Percentiles rank a stretch among this genome's conserved stretches.
phyloP scores from a whole-genome alignment of 2,797 vertebrate genomes.

The Crocodylus rhombifer region DNA sequence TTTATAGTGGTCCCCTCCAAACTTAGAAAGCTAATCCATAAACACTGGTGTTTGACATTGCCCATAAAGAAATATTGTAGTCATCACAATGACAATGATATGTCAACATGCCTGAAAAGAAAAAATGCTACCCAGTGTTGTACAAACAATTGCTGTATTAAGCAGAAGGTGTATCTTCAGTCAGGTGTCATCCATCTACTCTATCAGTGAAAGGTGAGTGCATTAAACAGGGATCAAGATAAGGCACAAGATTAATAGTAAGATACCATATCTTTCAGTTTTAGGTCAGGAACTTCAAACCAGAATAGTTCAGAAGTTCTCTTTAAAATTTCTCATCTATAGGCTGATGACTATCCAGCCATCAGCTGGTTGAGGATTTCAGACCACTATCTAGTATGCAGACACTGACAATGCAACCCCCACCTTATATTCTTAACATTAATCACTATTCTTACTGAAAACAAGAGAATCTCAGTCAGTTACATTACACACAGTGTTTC shows the following conservation, averaged over 20 bases:
- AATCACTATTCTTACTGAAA: background rate
- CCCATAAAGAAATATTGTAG: background rate
- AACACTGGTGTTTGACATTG: background rate
- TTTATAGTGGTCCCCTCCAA: background rate
- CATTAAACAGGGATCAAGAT: background rate
- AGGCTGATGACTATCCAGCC: background rate
- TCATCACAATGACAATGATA: background rate
- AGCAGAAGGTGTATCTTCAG: background rate
- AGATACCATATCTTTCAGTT: background rate
- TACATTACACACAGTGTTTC: background rate
- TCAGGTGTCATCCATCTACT: background rate
- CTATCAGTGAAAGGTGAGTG: background rate
- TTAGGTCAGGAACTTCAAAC: background rate
- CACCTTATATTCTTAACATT: background rate
- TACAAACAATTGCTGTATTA: background rate
- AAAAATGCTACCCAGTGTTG: background rate
- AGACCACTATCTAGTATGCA: background rate
- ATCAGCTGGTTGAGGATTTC: background rate
- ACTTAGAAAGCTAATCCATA: background rate
- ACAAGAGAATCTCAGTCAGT: background rate
- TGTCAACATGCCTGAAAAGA: background rate
- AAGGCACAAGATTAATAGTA: background rate
- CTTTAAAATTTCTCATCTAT: background rate
- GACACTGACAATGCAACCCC: background rate
- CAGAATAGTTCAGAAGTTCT: background rate